These are phyloP conservation scores for Mionectes olivaceus DNA, from an alignment of 2,797 vertebrate genomes.

Conservation along the genomic window DNA sequence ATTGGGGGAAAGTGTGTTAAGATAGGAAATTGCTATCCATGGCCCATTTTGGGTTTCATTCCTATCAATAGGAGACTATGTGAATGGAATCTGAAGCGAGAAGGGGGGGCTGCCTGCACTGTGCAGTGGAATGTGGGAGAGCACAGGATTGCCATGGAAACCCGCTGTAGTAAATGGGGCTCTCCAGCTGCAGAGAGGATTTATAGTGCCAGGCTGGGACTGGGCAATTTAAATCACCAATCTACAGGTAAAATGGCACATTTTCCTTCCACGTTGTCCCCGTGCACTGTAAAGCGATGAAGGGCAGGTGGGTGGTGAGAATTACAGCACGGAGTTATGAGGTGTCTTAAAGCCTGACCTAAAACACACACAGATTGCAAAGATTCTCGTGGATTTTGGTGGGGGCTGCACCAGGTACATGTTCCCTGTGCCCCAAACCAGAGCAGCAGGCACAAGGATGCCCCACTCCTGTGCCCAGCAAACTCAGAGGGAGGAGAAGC, in stretches of 20 bases:
- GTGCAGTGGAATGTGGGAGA: conserved; percentile 19
- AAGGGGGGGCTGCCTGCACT: background rate
- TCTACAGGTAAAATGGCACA: conserved; percentile 15
- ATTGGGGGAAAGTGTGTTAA: background rate
- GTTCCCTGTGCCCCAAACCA: background rate
- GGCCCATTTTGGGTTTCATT: background rate
- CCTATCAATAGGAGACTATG: background rate
- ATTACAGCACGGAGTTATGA: background rate
- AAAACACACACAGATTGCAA: background rate
- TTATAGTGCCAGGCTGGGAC: background rate
- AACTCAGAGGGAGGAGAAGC: background rate
- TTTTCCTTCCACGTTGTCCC: background rate
- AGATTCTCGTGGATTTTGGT: background rate
- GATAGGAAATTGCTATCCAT: background rate
- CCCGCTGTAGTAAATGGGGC: conserved; percentile 21
- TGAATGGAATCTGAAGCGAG: conserved; percentile 51
- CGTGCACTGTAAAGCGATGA: background rate
- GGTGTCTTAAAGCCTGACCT: background rate
- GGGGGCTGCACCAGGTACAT: background rate
- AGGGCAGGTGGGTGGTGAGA: background rate
- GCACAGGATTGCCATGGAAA: conserved; percentile 62
- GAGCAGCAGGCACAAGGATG: background rate
- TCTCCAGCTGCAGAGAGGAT: conserved; percentile 43
- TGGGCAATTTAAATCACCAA: background rate
- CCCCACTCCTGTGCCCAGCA: background rate